Evolutionary conservation across 2,797 vertebrate species (phyloP).

Genomic region (Siniperca obscura): DNA sequence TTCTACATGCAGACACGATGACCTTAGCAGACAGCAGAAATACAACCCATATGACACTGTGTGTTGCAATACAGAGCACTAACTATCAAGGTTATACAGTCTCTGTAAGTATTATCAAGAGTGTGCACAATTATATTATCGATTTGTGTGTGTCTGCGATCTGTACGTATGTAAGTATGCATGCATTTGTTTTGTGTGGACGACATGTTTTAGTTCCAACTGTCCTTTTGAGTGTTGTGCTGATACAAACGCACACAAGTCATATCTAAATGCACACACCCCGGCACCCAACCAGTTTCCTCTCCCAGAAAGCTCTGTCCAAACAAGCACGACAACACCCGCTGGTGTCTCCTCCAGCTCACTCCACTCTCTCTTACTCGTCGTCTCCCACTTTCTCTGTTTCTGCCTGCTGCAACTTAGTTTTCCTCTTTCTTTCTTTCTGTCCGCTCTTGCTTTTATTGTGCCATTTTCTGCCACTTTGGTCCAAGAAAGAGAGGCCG

Average conservation of each 20-base stretch:
- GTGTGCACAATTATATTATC: background rate
- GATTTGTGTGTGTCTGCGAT: background rate
- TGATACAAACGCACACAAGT: constrained; percentile 47
- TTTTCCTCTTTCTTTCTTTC: constrained; percentile 75
- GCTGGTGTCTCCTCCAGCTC: constrained; percentile 58
- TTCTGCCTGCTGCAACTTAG: constrained; percentile 70
- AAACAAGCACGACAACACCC: constrained; percentile 61
- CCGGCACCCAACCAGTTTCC: constrained; percentile 48
- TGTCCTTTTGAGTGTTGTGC: constrained; percentile 18
- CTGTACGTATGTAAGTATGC: background rate
- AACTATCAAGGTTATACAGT: constrained; percentile 2
- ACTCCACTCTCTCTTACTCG: constrained; percentile 48
- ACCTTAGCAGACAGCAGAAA: constrained; percentile 4
- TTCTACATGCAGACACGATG: background rate
- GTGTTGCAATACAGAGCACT: background rate
- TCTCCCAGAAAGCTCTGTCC: constrained; percentile 58
- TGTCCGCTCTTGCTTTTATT: constrained; percentile 81
- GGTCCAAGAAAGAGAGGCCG: constrained; percentile 83
- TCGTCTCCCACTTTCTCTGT: constrained; percentile 64
- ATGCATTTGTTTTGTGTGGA: constrained; percentile 6
- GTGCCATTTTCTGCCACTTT: constrained; percentile 91
- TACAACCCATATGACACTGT: constrained; percentile 17
- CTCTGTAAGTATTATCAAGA: background rate
- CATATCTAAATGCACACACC: constrained; percentile 39
- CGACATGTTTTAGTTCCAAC: constrained; percentile 2